Conservation (phyloP, 1,140 invertebrate genomes). For the Samia ricini region DNA sequence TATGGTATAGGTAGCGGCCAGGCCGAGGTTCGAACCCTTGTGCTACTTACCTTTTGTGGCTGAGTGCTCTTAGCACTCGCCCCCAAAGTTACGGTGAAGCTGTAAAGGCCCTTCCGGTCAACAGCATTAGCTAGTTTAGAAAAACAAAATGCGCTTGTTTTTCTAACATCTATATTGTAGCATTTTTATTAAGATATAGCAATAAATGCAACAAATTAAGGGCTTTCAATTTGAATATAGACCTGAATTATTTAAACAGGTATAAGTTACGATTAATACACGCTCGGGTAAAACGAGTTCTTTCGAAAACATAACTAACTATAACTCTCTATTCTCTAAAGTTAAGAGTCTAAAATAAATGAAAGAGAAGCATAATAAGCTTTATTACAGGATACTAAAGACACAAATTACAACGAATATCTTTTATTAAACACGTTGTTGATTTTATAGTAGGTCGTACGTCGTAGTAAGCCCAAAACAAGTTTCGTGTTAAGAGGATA, state of each 20-base stretch:
- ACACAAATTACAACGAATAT: neutral
- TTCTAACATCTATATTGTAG: no score
- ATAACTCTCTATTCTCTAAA: constrained; percentile 1
- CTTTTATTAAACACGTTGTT: constrained; percentile 3
- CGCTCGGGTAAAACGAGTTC: neutral
- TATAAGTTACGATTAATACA: neutral
- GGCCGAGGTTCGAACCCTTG: no score
- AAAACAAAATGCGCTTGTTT: no score
- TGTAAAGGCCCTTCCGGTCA: no score
- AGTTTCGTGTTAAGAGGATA: constrained; percentile 58
- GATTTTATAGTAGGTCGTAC: constrained; percentile 42
- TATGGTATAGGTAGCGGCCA: no score
- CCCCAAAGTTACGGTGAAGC: no score
- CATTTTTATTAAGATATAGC: no score
- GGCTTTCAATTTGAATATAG: neutral
- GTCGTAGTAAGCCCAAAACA: constrained; percentile 65
- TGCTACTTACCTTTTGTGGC: no score
- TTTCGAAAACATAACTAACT: neutral
- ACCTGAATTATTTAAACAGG: constrained; percentile 20
- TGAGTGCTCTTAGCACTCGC: no score
- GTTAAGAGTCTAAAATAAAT: neutral
- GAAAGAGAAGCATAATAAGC: constrained; percentile 4
- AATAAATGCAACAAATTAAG: neutral
- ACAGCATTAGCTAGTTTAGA: no score
- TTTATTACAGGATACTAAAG: neutral